Evolutionary conservation across 1,140 invertebrate genomes (phyloP), one percentile per base, ranked within the genome.

Genomic region (Musca vetustissima): DNA sequence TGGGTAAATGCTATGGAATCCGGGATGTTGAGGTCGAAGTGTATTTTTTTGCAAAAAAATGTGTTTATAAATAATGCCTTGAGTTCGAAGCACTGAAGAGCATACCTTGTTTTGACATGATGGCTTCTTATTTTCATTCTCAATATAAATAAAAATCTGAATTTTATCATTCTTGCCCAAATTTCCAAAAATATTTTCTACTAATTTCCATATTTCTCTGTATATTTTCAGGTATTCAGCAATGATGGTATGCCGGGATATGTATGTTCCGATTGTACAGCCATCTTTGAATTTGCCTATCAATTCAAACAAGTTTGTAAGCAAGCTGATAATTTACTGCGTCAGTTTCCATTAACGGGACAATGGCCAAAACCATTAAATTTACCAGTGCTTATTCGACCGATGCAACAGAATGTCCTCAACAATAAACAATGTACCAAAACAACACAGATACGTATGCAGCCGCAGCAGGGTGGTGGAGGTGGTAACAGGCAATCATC

Each of bases 281-380:
- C 86, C 73, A 88, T 90, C 57, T 86, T 91, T 72, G 87, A 88
- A 68, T 82, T 88, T 71, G 88, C 87, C 14, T 92, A 92, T 79
- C 88, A 87, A 66, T 92, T 90, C 72, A 92, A 92, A 73, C 85
- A 88, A 65, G 89, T 91, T 74, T 91, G 90, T 69, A 90, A 90
- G 71, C 87, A 88, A 76, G 88, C 89, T 0, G 90, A 92, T 76
- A 90, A 90, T 71, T 85, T 87, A 0, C 77, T 92, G 1, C 84
- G 89, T 43, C 86, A 88, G 47, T 92, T 86, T 77, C 85, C 91
- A 25, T 83, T 89, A 25, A 88, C 88, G 55, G 90, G 90, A 19
- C 84, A 87, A n/a, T 76, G 89, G 70, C 84, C 87, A 3, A 79
- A 85, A 69, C 83, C 87, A 2, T 83, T 87, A 59, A 66, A 74